These are phyloP conservation scores for Hirtodrosophila cameraria DNA, from an alignment of 2,888 invertebrate genomes.

Conservation along the genomic window DNA sequence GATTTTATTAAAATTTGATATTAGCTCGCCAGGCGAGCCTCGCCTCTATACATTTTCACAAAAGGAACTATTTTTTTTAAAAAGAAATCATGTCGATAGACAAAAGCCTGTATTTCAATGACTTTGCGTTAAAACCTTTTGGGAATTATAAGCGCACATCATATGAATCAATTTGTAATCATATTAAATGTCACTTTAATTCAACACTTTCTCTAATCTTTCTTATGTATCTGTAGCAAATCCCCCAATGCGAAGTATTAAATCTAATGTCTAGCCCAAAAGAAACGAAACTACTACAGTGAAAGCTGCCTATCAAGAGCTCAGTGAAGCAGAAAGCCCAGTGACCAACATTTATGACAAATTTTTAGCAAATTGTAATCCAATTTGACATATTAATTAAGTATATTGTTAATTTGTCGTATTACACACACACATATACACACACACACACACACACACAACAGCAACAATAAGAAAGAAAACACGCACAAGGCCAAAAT, in stretches of 20 bases:
- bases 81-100: too few relatives aligned
- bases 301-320: slow-evolving; percentile 10
- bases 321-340: slow-evolving; percentile 22
- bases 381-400: slow-evolving; percentile 77
- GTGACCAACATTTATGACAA: slow-evolving; percentile 66
- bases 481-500: slow-evolving; percentile 33
- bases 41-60: too few relatives aligned
- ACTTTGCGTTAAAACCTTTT: neutral
- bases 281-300: slow-evolving; percentile 11
- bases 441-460: slow-evolving; percentile 26
- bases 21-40: too few relatives aligned
- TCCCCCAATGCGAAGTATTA: too few relatives aligned
- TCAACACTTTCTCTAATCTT: neutral
- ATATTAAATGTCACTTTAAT: too few relatives aligned
- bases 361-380: slow-evolving; percentile 76
- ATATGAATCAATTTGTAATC: too few relatives aligned
- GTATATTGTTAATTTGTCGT: slow-evolving; percentile 75
- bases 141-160: neutral
- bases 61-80: too few relatives aligned
- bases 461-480: slow-evolving; percentile 2
- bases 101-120: neutral
- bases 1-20: too few relatives aligned
- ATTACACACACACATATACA: slow-evolving; percentile 59
- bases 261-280: too few relatives aligned
- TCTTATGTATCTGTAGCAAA: too few relatives aligned